Evolutionary conservation across 2,797 vertebrate genomes (phyloP), one percentile per base, ranked within the genome.

Genomic region (Gymnopithys bicolor): DNA sequence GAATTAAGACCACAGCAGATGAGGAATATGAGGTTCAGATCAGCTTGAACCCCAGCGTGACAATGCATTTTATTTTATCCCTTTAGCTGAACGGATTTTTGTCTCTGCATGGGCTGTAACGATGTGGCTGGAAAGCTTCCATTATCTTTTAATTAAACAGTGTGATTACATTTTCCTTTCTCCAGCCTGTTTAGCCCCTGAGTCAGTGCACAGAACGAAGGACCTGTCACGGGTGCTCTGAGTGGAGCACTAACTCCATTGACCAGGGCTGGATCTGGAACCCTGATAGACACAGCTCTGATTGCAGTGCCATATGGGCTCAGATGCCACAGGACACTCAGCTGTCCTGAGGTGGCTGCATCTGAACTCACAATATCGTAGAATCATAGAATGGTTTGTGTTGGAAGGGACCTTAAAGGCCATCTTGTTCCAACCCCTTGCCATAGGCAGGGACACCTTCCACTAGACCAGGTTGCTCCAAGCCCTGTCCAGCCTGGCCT

Each of bases 111-210:
- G 67, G 59, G 49, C 56, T 90, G 21, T 63, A 60, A 67, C 0
- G 1, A 74, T 51, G 51, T 53, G 33, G 32, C 73, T 96, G 87
- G 93, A 86, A 93, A 93, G 30, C 32, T 92, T 91, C 84, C 84
- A 90, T 52, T 93, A 77, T 69, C 89, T 88, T 92, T 88, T 93
- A 93, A 96, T 91, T 94, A 93, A 94, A 52, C 63, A 55, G 39
- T 41, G 58, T 71, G 91, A 87, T 89, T 87, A 43, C 51, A 56
- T 81, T 92, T 85, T 73, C 71, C n/a, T 85, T 70, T 68, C 71
- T 83, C 10, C 49, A 39, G 37, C 12, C 46, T 1, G 0, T 62
- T 53, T 43, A 87, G 68, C 25, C 32, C 63, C 41, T 49, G n/a
- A 88, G 32, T 87, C 55, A 55, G 24, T 15, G 23, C 80, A 83